Base-by-base conservation (phyloP, 2,888 invertebrate species). In the Drosophila pegasa region DNA sequence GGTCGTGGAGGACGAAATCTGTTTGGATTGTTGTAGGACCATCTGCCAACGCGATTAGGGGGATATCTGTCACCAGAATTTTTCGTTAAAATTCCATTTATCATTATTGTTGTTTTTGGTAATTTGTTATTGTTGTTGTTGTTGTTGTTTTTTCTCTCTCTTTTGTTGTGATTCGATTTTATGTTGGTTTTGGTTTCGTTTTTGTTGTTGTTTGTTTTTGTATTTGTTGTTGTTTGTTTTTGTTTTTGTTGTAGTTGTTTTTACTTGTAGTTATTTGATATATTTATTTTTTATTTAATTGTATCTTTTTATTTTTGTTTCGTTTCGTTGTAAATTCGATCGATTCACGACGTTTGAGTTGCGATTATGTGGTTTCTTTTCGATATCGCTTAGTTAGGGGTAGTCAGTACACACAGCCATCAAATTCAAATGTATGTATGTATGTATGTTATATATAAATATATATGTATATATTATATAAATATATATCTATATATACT, bases 331-430 rank as follows among this genome's bases (percentile, higher is more conserved):
- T 27, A 29, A 29, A 38, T 62, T 48, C 12, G 43, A 22, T 54
- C 29, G 10, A 48, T 65, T 66, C 54, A 40, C 57, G 37, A 56
- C 33, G 57, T 29, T 59, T 43, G n/a, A n/a, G n/a, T n/a, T n/a
- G n/a, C n/a, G n/a, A n/a, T n/a, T n/a, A n/a, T n/a, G n/a, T n/a
- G n/a, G n/a, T n/a, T 58, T 41, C 31, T 22, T 43, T 59, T 47
- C 22, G 47, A 47, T 37, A 56, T 56, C 45, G 41, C 52, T 71
- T 57, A 41, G 71, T 78, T 73, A 67, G 74, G 76, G 80, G 84
- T 80, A 76, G 87, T 80, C 83, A 83, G 81, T 78, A 80, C 85
- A 82, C 81, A 80, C 83, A 86, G 83, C 87, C 84, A 83, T 78
- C 51, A 68, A 70, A 72, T 58, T 31, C 31, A 48, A 31, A 22